Percentiles rank a stretch among this genome's conserved stretches.
These are phyloP conservation scores for Dendrocincla fuliginosa DNA, from an alignment of 2,797 vertebrate species.

Conservation along the genomic window DNA sequence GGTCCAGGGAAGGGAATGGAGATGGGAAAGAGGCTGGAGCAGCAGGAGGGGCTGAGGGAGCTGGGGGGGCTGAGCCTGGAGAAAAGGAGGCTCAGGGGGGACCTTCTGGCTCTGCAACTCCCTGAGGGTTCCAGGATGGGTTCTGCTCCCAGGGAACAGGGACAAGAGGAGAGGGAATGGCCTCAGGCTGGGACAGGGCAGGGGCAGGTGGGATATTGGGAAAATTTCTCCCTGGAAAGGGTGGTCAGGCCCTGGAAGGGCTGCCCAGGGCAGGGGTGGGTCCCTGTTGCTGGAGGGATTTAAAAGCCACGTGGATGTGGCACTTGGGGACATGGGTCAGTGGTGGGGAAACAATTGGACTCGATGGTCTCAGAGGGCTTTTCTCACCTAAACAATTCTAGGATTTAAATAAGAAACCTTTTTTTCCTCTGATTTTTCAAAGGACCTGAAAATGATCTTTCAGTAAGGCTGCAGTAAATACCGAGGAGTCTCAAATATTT, in stretches of 20 bases:
- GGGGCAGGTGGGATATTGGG: fast-evolving
- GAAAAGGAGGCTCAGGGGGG: not conserved
- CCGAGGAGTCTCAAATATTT: not conserved
- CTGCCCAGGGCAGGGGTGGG: not conserved
- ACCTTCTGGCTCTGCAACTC: not conserved
- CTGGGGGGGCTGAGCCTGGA: not conserved
- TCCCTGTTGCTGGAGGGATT: too few relatives aligned
- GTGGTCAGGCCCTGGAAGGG: not conserved
- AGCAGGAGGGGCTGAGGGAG: not conserved
- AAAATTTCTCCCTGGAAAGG: not conserved
- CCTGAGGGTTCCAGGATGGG: not conserved
- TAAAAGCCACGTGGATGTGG: not conserved
- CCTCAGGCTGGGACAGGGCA: too few relatives aligned
- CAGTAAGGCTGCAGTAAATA: not conserved
- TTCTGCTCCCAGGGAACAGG: not conserved
- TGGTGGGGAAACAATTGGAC: not conserved
- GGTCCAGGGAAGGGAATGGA: fast-evolving
- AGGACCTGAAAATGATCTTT: not conserved
- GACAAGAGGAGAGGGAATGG: fast-evolving
- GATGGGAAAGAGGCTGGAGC: not conserved
- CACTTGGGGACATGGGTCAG: not conserved
- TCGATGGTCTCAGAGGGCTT: not conserved
- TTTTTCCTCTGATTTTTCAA: not conserved
- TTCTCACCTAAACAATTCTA: not conserved
- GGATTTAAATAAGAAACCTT: not conserved